Evolutionary conservation across 2,797 vertebrate genomes (phyloP).

Genomic region (Anguilla pacifica): DNA sequence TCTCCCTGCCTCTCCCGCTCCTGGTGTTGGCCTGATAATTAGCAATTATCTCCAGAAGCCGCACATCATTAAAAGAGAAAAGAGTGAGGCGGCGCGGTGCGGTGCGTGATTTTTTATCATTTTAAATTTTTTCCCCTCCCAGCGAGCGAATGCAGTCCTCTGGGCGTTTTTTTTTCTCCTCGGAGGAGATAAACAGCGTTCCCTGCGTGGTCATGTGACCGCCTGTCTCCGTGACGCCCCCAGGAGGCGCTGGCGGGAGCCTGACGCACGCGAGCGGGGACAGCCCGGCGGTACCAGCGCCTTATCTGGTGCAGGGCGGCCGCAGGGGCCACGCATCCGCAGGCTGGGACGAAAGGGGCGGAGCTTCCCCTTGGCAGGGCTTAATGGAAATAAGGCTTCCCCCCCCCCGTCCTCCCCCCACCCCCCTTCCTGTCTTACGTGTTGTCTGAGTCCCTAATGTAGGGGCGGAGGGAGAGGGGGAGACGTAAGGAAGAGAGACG

Average conservation of each 20-base stretch:
- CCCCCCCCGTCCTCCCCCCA: neutral
- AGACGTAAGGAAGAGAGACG: neutral
- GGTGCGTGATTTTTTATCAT: neutral
- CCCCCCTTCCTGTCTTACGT: neutral
- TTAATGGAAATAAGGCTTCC: slow-evolving; percentile 14
- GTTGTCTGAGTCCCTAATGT: neutral
- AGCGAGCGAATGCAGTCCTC: too few species aligned
- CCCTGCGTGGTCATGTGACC: neutral
- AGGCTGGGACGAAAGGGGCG: slow-evolving; percentile 22
- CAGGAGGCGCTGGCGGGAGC: neutral
- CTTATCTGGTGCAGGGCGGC: neutral
- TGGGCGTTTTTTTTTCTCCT: neutral
- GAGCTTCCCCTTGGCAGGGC: neutral
- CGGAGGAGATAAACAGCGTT: neutral
- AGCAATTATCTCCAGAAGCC: neutral
- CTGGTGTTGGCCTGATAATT: slow-evolving; percentile 1
- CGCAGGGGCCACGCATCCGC: slow-evolving; percentile 7
- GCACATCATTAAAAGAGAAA: slow-evolving; percentile 15
- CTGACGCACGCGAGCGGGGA: neutral
- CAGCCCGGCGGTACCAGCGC: neutral
- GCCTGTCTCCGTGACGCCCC: neutral
- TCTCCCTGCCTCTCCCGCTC: neutral
- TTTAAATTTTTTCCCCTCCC: neutral
- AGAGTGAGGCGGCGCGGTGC: neutral
- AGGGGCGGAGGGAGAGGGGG: neutral